Conservation (phyloP, 2,797 vertebrate species). For the Pseudomugil tenellus region DNA sequence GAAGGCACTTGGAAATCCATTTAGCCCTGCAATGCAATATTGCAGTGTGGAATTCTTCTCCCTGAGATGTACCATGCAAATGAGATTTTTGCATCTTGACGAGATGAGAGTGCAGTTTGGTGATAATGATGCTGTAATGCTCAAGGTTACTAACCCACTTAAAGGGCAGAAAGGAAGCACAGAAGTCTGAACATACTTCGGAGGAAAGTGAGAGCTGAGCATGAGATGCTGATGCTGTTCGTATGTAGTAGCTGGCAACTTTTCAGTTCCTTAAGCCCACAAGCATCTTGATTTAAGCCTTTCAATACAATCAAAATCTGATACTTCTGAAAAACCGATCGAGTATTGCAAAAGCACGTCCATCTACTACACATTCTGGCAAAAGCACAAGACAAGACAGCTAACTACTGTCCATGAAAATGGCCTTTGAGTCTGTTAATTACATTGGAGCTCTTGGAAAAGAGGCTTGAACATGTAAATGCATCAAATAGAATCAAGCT, state of each 20-base stretch:
- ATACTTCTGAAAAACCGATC: neutral
- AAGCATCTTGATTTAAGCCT: neutral
- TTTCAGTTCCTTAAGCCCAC: neutral
- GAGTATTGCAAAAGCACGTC: neutral
- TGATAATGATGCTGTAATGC: constrained; percentile 56
- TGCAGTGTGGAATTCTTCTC: constrained; percentile 54
- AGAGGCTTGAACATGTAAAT: neutral
- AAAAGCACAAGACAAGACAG: neutral
- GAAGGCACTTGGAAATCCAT: constrained; percentile 73
- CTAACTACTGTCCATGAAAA: neutral
- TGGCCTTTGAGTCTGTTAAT: too few species aligned
- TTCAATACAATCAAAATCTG: neutral
- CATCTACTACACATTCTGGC: neutral
- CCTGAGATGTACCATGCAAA: constrained; percentile 68
- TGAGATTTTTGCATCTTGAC: constrained; percentile 72
- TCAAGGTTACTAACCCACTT: constrained; percentile 67
- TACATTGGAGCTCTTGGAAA: neutral
- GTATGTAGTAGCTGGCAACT: constrained; percentile 4
- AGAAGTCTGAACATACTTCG: constrained; percentile 30
- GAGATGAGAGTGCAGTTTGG: constrained; percentile 60
- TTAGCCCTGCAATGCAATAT: constrained; percentile 72
- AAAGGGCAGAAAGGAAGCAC: constrained; percentile 28
- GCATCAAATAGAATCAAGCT: too few species aligned
- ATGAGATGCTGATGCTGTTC: constrained; percentile 1
- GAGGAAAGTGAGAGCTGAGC: constrained; percentile 16